Evolutionary conservation across 1,140 invertebrate species (phyloP).

Genomic region (Doryteuthis pealeii): DNA sequence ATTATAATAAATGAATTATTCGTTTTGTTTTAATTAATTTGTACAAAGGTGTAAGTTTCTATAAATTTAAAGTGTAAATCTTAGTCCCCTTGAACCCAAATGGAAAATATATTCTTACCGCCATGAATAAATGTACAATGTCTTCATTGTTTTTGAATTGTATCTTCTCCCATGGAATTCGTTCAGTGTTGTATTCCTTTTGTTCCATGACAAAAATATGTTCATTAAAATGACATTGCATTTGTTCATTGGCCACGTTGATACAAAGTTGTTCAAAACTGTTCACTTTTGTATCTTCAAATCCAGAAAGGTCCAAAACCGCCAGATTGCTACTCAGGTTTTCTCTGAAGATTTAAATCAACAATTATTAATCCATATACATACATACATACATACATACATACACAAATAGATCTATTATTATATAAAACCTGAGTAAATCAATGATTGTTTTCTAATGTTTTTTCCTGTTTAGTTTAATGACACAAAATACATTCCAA

Average conservation of each 20-base stretch:
- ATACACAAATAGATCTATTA: too few species aligned
- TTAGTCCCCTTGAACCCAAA: too few species aligned
- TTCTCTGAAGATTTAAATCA: slow-evolving; percentile 23
- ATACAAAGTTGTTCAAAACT: slow-evolving; percentile 58
- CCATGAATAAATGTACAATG: slow-evolving; percentile 75
- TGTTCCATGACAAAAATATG: slow-evolving; percentile 46
- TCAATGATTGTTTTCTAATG: too few species aligned
- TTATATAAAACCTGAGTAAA: too few species aligned
- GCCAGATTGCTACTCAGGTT: slow-evolving; percentile 25
- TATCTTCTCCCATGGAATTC: slow-evolving; percentile 66
- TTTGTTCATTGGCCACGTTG: slow-evolving; percentile 54
- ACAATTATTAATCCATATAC: background rate
- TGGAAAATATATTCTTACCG: slow-evolving; percentile 28
- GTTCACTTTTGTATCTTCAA: slow-evolving; percentile 65
- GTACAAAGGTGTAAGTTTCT: too few species aligned
- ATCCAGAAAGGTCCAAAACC: slow-evolving; percentile 56
- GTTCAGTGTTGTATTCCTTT: slow-evolving; percentile 37
- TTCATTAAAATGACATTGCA: slow-evolving; percentile 52
- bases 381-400: too few species aligned
- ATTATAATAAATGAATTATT: too few species aligned
- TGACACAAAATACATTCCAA: too few species aligned
- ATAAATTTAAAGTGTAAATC: too few species aligned
- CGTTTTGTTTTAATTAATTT: too few species aligned
- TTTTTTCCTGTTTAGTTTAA: too few species aligned
- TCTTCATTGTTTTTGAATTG: slow-evolving; percentile 81